A percentile compares a stretch with the other conserved stretches of the same genome.
These are phyloP conservation scores for Calephelis virginiensis DNA, from an alignment of 1,140 invertebrate genomes.

Conservation along the genomic window DNA sequence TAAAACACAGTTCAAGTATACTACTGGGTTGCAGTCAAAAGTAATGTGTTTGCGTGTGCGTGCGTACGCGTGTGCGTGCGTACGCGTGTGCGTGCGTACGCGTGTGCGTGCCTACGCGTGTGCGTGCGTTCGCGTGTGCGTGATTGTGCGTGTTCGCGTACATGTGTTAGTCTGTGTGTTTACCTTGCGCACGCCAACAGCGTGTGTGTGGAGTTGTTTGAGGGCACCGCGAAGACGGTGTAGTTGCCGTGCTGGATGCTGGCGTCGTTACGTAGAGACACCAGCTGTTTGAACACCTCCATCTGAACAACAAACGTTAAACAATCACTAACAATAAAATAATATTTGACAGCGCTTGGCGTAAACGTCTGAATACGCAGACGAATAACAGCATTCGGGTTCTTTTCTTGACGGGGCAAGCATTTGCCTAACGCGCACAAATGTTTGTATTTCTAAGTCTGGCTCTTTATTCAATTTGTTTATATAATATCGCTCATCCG, in stretches of 20 bases:
- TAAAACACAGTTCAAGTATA: too few species aligned
- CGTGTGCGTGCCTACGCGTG: too few species aligned
- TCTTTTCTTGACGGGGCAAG: too few species aligned
- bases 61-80: not conserved
- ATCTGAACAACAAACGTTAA: not conserved
- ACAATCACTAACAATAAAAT: too few species aligned
- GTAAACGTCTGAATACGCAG: too few species aligned
- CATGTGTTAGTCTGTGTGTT: not conserved
- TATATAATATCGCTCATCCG: too few species aligned
- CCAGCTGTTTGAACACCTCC: not conserved
- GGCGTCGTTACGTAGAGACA: not conserved
- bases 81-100: not conserved
- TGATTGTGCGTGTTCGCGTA: not conserved
- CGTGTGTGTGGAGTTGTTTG: not conserved
- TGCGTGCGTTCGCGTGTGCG: not conserved
- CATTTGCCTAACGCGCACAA: too few species aligned
- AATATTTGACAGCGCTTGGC: too few species aligned
- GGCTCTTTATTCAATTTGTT: too few species aligned
- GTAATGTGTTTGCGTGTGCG: not conserved
- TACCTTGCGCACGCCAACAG: conserved; percentile 1
- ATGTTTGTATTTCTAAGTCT: too few species aligned
- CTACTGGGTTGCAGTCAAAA: too few species aligned
- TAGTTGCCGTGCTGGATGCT: not conserved
- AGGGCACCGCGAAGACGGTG: not conserved
- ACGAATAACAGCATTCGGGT: too few species aligned